Base-by-base conservation (phyloP, 2,888 invertebrate species). In the Cephus pygmeus region DNA sequence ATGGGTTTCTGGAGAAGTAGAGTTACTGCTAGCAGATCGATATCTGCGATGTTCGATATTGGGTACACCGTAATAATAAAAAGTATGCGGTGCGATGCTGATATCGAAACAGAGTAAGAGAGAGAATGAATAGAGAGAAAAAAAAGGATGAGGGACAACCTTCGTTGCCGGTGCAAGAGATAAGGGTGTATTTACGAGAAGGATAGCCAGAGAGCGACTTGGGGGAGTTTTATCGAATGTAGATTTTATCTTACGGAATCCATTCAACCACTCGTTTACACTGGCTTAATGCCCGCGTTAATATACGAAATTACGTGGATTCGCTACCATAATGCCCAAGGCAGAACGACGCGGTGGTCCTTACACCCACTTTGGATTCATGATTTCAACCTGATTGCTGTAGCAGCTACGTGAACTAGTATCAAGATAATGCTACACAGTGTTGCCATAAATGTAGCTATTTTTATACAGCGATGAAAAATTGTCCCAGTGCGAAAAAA, bases 231-330 rank as follows among this genome's bases (percentile, higher is more conserved):
- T 71, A 79, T 73, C 77, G 75, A 79, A 79, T 76, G 78, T 78
- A 79, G 81, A 83, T 85, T 84, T 83, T 79, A 81, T 80, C 73
- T 76, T 68, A 34, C 30, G 73, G 73, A 73, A 75, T 56, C 56
- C 56, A 56, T 56, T 56, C 56, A 56, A 56, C 56, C 34, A 79
- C 73, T 73, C 73, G 79, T 81, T 80, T 80, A 76, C 76, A 76
- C 77, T 79, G 77, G 85, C 83, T 84, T 84, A 86, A 85, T 83
- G 82, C 80, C 73, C 82, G 80, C 83, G 80, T 83, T 85, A 85
- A 86, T 86, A 85, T 85, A 80, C 81, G 82, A 87, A 85, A 86
- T 86, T 85, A 87, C 83, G 83, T 82, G 77, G 76, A 74, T 68
- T 77, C 76, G 56, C 71, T 76, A 69, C 56, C 73, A 78, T 77